phyloP scores from a whole-genome alignment of 2,113 vertebrate genomes.

The Ammodytes marinus region DNA sequence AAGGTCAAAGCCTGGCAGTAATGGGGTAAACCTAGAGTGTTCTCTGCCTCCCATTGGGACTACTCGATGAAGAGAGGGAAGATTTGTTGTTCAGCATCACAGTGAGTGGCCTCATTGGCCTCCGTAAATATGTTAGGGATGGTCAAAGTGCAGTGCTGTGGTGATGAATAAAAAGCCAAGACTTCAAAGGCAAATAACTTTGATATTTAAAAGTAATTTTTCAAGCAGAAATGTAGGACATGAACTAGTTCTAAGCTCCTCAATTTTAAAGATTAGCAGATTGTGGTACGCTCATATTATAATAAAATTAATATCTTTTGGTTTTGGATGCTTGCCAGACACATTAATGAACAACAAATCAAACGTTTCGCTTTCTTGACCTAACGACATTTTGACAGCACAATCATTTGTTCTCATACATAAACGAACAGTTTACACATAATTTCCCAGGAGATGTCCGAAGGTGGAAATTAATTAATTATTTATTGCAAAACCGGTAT shows the following conservation, averaged over 20 bases:
- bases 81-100: background rate
- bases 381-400: background rate
- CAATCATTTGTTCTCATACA: too few species aligned
- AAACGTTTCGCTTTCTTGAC: background rate
- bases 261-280: background rate
- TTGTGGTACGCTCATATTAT: background rate
- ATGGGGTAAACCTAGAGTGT: background rate
- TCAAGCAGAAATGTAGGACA: background rate
- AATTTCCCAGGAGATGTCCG: too few species aligned
- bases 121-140: background rate
- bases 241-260: background rate
- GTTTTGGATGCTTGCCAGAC: background rate
- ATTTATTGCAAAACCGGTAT: too few species aligned
- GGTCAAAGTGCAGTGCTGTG: background rate
- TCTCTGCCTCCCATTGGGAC: background rate
- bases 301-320: background rate
- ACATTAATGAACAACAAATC: background rate
- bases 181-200: background rate
- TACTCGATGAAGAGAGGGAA: background rate
- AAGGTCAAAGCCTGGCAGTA: slow-evolving; percentile 4
- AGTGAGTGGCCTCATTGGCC: background rate
- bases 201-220: background rate
- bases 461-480: too few species aligned
- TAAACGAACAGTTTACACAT: too few species aligned
- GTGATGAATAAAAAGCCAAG: background rate